Evolutionary conservation across 2,888 invertebrate species (phyloP).

Genomic region (Ligdia adustata): DNA sequence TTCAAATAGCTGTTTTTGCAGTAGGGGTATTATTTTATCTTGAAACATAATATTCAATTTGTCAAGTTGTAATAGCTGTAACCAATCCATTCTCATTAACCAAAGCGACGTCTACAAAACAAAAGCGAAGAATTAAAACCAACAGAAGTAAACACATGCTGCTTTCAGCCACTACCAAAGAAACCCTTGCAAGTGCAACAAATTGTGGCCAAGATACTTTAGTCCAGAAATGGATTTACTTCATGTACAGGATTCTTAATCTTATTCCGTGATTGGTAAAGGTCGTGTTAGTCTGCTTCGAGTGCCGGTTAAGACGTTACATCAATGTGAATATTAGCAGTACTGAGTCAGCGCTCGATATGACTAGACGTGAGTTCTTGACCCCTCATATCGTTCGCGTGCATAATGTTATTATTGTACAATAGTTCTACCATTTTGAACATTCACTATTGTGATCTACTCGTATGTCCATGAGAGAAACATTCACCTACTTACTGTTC

Average conservation of each 20-base stretch:
- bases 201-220: constrained; percentile 42
- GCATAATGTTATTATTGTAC: constrained; percentile 9
- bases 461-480: neutral
- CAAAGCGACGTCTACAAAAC: constrained; percentile 23
- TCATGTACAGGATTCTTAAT: constrained; percentile 20
- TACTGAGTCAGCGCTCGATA: constrained; percentile 67
- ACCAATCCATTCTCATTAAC: constrained; percentile 32
- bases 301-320: constrained; percentile 35
- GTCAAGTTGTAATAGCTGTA: constrained; percentile 24
- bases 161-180: constrained; percentile 45
- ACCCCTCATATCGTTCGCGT: constrained; percentile 56
- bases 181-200: constrained; percentile 49
- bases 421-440: constrained; percentile 1
- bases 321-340: constrained; percentile 14
- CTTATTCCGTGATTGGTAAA: constrained; percentile 23
- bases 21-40: constrained; percentile 1
- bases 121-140: constrained; percentile 30
- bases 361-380: constrained; percentile 70
- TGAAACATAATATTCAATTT: constrained; percentile 18
- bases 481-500: no score
- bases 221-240: constrained; percentile 16
- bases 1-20: no score
- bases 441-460: neutral
- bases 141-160: constrained; percentile 31
- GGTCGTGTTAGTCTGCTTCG: constrained; percentile 10